Evolutionary conservation across 1,140 invertebrate genomes (phyloP), one percentile per base, ranked within the genome.

Genomic region (Pectinophora gossypiella): DNA sequence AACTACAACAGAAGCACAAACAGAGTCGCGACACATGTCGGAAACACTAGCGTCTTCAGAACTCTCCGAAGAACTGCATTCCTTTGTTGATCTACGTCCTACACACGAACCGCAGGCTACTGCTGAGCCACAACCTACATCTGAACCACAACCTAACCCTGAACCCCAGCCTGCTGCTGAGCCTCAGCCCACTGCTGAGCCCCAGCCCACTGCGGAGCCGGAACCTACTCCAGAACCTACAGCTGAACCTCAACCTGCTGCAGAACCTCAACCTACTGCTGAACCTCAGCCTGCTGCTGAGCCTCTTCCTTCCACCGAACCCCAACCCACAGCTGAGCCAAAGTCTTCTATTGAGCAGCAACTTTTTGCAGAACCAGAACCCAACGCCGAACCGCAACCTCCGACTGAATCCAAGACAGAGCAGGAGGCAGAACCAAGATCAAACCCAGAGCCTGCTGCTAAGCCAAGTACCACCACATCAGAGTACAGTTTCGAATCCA

Each of bases 301-400:
- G 48, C n/a, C 44, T 32, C 42, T 56, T 54, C 59, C 62, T 27
- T 52, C 32, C 44, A 47, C 57, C 6, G 54, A 64, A 45, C 21
- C 53, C 46, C 75, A 83, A 61, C 68, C 60, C 3, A 40, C 59
- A 35, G 49, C 60, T 20, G 72, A 32, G 27, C 6, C 27, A 2
- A 32, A 2, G n/a, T 32, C n/a, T n/a, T n/a, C 27, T 84, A 51
- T 68, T 68, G 48, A 76, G 61, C 46, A 52, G 68, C 18, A 71
- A 79, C 51, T 71, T 69, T 63, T 66, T 32, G 65, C 84, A 56
- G 66, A 77, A 32, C 27, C n/a, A 2, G 6, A 32, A 32, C 27
- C n/a, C 27, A 32, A 32, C 16, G 40, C 60, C 2, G 69, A 78
- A 50, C 67, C 72, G 6, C 67, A 75, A 64, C 70, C 75, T 0